Percentiles rank a stretch among this genome's conserved stretches.
Evolutionary conservation across 2,113 vertebrate genomes (phyloP).

Genomic region (Bombycilla garrulus): DNA sequence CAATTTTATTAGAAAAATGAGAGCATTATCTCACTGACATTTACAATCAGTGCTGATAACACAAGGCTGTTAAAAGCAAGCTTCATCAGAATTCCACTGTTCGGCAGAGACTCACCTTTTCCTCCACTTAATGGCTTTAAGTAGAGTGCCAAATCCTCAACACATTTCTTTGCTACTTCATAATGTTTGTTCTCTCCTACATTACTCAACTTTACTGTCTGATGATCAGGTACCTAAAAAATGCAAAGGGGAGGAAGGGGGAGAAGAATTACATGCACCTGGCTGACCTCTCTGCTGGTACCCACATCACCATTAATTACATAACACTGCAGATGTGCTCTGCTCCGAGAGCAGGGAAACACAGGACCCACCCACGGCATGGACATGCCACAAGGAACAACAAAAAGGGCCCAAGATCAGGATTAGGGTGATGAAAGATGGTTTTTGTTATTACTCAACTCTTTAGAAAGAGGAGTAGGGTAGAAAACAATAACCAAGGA

Average conservation of each 20-base stretch:
- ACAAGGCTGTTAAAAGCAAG: background rate
- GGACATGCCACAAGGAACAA: background rate
- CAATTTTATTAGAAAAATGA: background rate
- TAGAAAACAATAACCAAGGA: background rate
- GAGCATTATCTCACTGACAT: background rate
- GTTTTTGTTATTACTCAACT: background rate
- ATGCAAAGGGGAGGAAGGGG: background rate
- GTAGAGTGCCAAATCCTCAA: conserved; percentile 94
- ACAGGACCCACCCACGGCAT: background rate
- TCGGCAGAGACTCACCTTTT: conserved; percentile 82
- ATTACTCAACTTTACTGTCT: conserved; percentile 85
- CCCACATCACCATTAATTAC: background rate
- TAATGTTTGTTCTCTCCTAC: conserved; percentile 89
- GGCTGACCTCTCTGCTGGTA: background rate
- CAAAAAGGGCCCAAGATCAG: background rate
- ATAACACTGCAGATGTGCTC: conserved; percentile 22
- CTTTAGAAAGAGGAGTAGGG: background rate
- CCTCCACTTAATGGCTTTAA: conserved; percentile 90
- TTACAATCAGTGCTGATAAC: background rate
- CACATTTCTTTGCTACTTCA: conserved; percentile 89
- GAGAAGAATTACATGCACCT: background rate
- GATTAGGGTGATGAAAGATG: background rate
- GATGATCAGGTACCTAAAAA: conserved; percentile 85
- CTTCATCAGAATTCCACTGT: background rate
- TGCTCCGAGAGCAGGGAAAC: background rate